These are phyloP conservation scores for Monomorium pharaonis DNA, from an alignment of 1,140 invertebrate species.

Conservation along the genomic window DNA sequence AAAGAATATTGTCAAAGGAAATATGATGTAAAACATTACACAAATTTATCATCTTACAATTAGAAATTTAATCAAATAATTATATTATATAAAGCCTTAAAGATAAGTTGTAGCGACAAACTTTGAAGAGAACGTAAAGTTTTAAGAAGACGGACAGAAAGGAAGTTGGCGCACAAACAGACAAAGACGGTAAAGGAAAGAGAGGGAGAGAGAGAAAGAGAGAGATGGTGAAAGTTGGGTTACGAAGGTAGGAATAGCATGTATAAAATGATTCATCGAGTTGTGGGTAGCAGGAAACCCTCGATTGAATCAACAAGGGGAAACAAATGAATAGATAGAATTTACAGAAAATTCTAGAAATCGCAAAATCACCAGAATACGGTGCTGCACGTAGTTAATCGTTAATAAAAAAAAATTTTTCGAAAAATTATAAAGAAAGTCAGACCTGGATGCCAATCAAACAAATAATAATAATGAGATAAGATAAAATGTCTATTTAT, in stretches of 20 bases:
- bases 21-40: background rate
- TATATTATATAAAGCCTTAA: background rate
- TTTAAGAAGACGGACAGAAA: slow-evolving; percentile 8
- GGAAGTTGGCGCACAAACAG: background rate
- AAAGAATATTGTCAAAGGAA: background rate
- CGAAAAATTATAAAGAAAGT: background rate
- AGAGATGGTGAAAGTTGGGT: slow-evolving; percentile 52
- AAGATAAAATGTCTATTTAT: background rate
- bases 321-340: slow-evolving; percentile 22
- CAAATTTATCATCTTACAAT: background rate
- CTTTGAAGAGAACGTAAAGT: background rate
- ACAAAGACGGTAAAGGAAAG: background rate
- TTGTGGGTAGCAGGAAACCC: slow-evolving; percentile 66
- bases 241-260: slow-evolving; percentile 45
- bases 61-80: background rate
- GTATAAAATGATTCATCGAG: slow-evolving; percentile 70
- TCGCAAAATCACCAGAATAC: slow-evolving; percentile 30
- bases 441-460: background rate
- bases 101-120: background rate
- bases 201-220: background rate
- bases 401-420: slow-evolving; percentile 2
- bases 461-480: background rate
- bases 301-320: slow-evolving; percentile 64
- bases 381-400: slow-evolving; percentile 5
- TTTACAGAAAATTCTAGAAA: slow-evolving; percentile 45